Evolutionary conservation across 2,797 vertebrate genomes (phyloP).

Genomic region (Sebastes cheni): DNA sequence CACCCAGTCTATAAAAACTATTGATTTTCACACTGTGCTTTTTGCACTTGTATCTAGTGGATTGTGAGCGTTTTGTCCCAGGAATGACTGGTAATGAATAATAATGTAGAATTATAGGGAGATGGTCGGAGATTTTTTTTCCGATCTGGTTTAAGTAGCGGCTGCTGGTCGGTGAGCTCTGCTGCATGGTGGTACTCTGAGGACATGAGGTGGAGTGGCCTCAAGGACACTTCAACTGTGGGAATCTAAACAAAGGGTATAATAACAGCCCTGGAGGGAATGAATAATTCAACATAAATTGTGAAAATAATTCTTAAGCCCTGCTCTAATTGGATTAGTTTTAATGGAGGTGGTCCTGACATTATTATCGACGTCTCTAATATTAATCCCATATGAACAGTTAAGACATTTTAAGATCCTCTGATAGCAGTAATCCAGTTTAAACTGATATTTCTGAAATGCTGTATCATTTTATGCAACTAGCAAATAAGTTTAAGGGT

Average conservation of each 20-base stretch:
- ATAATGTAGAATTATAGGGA: conserved; percentile 54
- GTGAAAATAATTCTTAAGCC: neutral
- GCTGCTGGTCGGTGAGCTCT: neutral
- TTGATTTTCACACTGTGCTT: conserved; percentile 76
- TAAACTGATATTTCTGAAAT: neutral
- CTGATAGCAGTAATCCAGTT: conserved; percentile 5
- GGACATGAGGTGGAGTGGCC: neutral
- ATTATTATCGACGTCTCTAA: conserved; percentile 11
- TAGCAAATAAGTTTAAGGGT: neutral
- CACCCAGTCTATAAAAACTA: conserved; percentile 77
- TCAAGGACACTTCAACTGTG: conserved; percentile 12
- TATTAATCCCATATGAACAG: neutral
- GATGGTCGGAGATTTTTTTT: conserved; percentile 9
- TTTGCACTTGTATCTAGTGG: conserved; percentile 61
- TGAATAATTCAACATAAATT: neutral
- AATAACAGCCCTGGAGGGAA: neutral
- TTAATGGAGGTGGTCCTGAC: neutral
- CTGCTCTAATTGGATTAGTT: conserved; percentile 14
- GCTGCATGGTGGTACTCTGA: neutral
- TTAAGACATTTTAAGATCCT: neutral
- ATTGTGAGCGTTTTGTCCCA: conserved; percentile 55
- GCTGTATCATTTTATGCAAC: neutral
- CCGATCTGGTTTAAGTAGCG: conserved; percentile 18
- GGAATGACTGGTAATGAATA: conserved; percentile 70
- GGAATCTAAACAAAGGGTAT: neutral